Evolutionary conservation across 2,113 vertebrate species (phyloP).

Genomic region (Melanerpes formicivorus): DNA sequence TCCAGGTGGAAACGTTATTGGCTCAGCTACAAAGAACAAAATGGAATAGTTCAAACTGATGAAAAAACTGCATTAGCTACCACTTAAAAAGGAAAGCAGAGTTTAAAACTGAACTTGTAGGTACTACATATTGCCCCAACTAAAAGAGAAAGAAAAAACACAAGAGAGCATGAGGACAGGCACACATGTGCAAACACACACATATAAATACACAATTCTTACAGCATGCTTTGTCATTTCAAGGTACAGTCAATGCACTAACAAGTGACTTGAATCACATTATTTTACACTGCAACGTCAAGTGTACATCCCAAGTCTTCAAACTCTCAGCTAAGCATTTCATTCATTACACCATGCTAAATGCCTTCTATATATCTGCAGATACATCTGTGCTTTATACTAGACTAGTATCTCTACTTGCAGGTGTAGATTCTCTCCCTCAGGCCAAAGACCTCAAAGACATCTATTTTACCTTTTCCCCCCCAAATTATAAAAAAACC

Average conservation of each 20-base stretch:
- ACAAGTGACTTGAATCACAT: neutral
- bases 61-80: conserved; percentile 42
- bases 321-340: neutral
- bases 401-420: neutral
- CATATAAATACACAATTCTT: neutral
- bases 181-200: conserved; percentile 52
- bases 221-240: neutral
- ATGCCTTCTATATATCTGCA: neutral
- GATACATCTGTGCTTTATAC: neutral
- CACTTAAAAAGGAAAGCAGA: conserved; percentile 21
- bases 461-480: neutral
- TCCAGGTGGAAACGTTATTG: conserved; percentile 90
- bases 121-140: neutral
- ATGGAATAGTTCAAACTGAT: conserved; percentile 46
- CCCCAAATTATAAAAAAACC: neutral
- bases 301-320: neutral
- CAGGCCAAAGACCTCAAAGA: neutral
- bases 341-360: neutral
- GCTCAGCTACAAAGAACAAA: conserved; percentile 89
- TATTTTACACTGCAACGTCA: neutral
- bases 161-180: neutral
- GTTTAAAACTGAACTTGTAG: neutral
- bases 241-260: neutral
- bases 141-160: neutral
- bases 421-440: neutral